phyloP scores from a whole-genome alignment of 2,888 invertebrate species.

The Microctonus aethiopoides region DNA sequence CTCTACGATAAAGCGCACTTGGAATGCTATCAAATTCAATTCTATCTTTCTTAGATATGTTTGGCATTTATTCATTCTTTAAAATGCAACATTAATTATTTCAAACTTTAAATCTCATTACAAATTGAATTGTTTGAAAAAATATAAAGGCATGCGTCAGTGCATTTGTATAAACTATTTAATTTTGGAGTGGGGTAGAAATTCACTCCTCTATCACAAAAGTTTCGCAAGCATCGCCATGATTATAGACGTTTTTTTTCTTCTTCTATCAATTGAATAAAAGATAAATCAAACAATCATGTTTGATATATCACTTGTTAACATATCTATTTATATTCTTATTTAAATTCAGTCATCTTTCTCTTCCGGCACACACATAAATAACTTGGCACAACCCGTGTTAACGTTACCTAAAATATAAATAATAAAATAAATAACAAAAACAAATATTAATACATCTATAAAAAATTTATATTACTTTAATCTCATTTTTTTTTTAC shows the following conservation, averaged over 20 bases:
- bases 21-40: not conserved
- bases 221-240: not conserved
- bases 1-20: not conserved
- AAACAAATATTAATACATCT: no score
- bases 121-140: not conserved
- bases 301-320: not conserved
- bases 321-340: constrained; percentile 3
- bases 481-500: not conserved
- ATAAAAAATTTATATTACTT: no score
- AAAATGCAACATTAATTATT: not conserved
- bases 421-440: not conserved
- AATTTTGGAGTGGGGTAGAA: not conserved
- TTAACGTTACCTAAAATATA: constrained; percentile 74
- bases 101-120: not conserved
- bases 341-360: constrained; percentile 50
- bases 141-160: not conserved
- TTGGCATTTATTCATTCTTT: not conserved
- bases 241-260: not conserved
- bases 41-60: not conserved
- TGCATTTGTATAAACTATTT: not conserved
- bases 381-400: constrained; percentile 80
- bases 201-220: not conserved
- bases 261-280: not conserved
- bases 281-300: not conserved
- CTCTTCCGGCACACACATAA: constrained; percentile 83